Evolutionary conservation across 2,113 vertebrate genomes (phyloP), one percentile per base, ranked within the genome.

Genomic region (Microcebus lehilahytsara): DNA sequence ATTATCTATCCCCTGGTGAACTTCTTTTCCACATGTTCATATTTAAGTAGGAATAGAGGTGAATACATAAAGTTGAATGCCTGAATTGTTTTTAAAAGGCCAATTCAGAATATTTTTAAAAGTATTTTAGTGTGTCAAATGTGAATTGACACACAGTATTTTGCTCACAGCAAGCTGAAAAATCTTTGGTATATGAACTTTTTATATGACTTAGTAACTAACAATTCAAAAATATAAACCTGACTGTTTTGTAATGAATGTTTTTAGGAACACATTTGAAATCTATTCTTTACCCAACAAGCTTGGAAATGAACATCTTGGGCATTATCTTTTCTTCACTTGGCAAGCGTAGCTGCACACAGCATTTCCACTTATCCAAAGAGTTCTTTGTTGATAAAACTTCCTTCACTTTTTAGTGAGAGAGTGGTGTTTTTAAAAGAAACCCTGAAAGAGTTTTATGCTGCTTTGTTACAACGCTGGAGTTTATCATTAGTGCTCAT

Each of bases 41-140:
- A 97, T 2, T 14, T 98, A 98, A 98, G 91, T 66, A 95, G 97
- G 69, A 97, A 92, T 77, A 97, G 92, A 80, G 88, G 71, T 83
- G 89, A 98, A 98, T 93, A 74, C 62, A 66, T 91, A 93, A 97
- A 94, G 19, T 40, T 87, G 87, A 9, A 40, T 95, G 92, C 89
- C 95, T 98, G 97, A 97, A n/a, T 9, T 91, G 93, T 98, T 98
- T 98, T 97, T 93, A 96, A 98, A 91, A 93, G 85, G 95, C 84
- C 96, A 98, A 98, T 98, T 97, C 94, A 92, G 92, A 98, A 86
- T 85, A 95, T 91, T 97, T 98, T 97, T 51, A 96, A 97, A 91
- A 78, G 93, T 96, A 95, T 97, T 98, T 97, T 97, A 96, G 93
- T 97, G 37, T 90, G 69, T 98, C 85, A 96, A 93, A 98, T 96